Percentiles rank a stretch among this genome's conserved stretches.
Conservation (phyloP, 2,797 vertebrate genomes). For the Pangasius sanitwongsei region DNA sequence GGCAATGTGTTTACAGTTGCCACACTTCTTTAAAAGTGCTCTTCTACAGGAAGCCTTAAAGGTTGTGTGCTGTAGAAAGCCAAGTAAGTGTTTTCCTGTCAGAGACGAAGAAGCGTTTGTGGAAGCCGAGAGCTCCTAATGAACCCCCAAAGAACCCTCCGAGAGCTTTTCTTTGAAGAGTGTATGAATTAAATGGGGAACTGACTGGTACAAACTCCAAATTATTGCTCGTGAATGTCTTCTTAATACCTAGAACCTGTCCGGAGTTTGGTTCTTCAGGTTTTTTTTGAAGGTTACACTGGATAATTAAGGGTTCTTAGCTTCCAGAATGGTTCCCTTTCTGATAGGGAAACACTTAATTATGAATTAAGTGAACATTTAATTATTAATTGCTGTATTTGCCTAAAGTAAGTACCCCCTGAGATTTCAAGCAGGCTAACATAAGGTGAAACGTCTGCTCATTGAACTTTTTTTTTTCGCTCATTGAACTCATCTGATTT, state of each 20-base stretch:
- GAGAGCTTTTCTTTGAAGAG: background rate
- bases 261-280: background rate
- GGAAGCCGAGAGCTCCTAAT: background rate
- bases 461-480: too few relatives aligned
- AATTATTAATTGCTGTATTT: too few relatives aligned
- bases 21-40: background rate
- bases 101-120: too few relatives aligned
- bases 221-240: too few relatives aligned
- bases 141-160: background rate
- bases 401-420: too few relatives aligned
- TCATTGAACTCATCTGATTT: too few relatives aligned
- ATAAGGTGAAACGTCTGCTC: too few relatives aligned
- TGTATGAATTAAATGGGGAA: background rate
- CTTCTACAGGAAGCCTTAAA: background rate
- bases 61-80: background rate
- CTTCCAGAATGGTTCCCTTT: background rate
- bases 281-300: background rate
- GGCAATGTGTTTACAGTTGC: background rate
- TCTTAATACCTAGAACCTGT: too few relatives aligned
- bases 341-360: too few relatives aligned
- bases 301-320: background rate
- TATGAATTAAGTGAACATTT: too few relatives aligned
- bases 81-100: background rate
- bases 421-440: too few relatives aligned
- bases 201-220: background rate